Percentiles rank a stretch among this genome's conserved stretches.
phyloP scores from a whole-genome alignment of 2,888 invertebrate species.

The Autographa gamma region DNA sequence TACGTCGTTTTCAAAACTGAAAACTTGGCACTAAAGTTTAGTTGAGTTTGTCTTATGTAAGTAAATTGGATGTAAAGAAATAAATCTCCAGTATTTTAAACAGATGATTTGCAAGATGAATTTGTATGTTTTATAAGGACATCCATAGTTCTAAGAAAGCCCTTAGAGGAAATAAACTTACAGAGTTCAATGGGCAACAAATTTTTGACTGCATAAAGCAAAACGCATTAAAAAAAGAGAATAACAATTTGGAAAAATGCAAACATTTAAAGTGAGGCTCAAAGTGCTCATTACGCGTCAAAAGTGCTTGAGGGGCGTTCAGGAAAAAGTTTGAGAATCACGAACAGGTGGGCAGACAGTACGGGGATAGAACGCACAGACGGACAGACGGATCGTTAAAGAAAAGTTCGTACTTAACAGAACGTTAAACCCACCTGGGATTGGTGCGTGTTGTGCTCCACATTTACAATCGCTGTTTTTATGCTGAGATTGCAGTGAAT shows the following conservation, averaged over 20 bases:
- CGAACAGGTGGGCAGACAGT: conserved; percentile 60
- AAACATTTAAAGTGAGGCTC: conserved; percentile 78
- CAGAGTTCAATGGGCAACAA: neutral
- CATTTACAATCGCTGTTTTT: conserved; percentile 20
- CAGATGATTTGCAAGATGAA: neutral
- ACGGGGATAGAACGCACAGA: conserved; percentile 23
- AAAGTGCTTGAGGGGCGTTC: conserved; percentile 68
- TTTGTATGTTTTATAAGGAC: no score
- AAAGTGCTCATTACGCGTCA: conserved; percentile 82
- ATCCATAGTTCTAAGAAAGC: no score
- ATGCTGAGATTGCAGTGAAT: no score
- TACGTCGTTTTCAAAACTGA: conserved; percentile 31
- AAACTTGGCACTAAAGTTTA: conserved; percentile 35
- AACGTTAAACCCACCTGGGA: conserved; percentile 51
- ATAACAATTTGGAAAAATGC: conserved; percentile 68
- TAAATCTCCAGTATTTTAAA: conserved; percentile 21
- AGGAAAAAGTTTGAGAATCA: conserved; percentile 61
- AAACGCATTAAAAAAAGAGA: conserved; percentile 37
- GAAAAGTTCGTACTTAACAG: conserved; percentile 57
- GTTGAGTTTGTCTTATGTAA: conserved; percentile 36
- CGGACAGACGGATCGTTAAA: conserved; percentile 55
- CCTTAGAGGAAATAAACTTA: neutral
- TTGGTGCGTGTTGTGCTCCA: conserved; percentile 35
- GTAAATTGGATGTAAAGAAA: conserved; percentile 26
- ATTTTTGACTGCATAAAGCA: neutral